Percentiles rank a stretch among this genome's conserved stretches.
Evolutionary conservation across 1,140 invertebrate species (phyloP).

Genomic region (Dinothrombium tinctorium): DNA sequence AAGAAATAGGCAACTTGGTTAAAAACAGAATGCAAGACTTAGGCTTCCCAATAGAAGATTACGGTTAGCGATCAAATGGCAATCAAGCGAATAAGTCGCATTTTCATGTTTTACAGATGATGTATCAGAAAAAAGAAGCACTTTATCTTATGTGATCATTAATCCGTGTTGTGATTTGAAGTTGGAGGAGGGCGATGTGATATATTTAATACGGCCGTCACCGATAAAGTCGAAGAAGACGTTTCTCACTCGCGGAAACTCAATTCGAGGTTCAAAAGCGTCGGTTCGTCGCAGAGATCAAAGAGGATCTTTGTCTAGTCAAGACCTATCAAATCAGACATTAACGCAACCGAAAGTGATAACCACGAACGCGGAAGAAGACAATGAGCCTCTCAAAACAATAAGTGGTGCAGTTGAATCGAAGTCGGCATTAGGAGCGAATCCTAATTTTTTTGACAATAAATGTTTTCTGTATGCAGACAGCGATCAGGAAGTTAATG

Average conservation of each 20-base stretch:
- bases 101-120: constrained; percentile 1
- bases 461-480: too few species aligned
- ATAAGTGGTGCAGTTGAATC: too few species aligned
- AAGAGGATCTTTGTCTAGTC: too few species aligned
- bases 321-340: too few species aligned
- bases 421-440: too few species aligned
- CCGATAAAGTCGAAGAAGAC: constrained; percentile 56
- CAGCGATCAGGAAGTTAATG: too few species aligned
- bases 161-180: constrained; percentile 93
- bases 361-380: too few species aligned
- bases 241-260: constrained; percentile 26
- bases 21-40: constrained; percentile 76
- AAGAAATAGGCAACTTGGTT: constrained; percentile 82
- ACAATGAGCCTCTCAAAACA: too few species aligned
- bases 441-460: too few species aligned
- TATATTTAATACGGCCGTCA: constrained; percentile 40
- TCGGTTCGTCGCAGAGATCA: too few species aligned
- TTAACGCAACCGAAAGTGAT: too few species aligned
- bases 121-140: neutral
- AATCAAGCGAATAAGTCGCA: too few species aligned
- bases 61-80: constrained; percentile 77
- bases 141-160: constrained; percentile 84
- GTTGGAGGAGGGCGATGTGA: constrained; percentile 81
- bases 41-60: constrained; percentile 44
- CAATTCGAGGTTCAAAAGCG: constrained; percentile 8